These are phyloP conservation scores for Thysanoteuthis rhombus DNA, from an alignment of 2,888 invertebrate genomes.

Conservation along the genomic window DNA sequence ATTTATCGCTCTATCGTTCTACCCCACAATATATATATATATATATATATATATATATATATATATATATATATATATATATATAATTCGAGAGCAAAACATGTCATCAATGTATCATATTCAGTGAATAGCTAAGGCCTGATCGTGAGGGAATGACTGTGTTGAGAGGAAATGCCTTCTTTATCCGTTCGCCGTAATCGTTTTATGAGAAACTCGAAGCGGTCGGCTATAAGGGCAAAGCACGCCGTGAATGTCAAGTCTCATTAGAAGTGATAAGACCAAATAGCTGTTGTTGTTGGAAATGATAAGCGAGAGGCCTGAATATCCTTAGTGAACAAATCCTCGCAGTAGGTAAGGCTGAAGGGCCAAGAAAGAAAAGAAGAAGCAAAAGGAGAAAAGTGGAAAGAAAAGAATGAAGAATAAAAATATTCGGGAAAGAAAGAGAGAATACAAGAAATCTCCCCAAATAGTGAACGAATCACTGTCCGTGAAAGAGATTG, in stretches of 20 bases:
- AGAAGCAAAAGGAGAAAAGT: no score
- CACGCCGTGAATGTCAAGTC: background rate
- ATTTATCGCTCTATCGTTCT: no score
- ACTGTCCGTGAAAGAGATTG: no score
- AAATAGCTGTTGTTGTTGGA: background rate
- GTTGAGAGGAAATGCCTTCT: background rate
- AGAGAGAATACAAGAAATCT: no score
- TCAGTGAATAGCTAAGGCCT: background rate
- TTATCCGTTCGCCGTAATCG: background rate
- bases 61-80: no score
- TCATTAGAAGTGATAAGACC: background rate
- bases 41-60: no score
- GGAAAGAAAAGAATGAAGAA: no score
- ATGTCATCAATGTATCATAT: background rate
- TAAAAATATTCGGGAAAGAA: no score
- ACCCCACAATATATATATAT: no score
- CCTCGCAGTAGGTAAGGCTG: no score
- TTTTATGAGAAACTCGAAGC: background rate
- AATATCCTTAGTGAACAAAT: background rate
- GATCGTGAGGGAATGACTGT: background rate
- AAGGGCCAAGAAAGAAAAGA: no score
- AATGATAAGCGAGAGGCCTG: background rate
- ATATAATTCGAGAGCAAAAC: background rate
- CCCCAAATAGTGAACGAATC: no score
- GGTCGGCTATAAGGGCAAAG: background rate